Base-by-base conservation (phyloP, 2,888 invertebrate genomes). In the Hydropsyche betteni region DNA sequence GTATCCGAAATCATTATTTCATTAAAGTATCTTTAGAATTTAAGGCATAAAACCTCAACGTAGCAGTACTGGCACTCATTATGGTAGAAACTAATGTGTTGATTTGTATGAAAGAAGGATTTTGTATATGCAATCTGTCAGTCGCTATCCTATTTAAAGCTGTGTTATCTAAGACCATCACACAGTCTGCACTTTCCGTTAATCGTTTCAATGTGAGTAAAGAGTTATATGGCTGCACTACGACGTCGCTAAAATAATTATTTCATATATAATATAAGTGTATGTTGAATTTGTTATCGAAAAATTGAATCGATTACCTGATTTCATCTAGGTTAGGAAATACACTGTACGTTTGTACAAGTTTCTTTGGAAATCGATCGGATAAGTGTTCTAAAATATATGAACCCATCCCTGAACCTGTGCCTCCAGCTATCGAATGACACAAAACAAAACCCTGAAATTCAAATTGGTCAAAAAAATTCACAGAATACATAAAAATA, bases 371-470 rank as follows among this genome's bases (percentile, higher is more conserved):
- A 85, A 97, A 99, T 80, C 97, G 92, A 83, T 97, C 96, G 0
- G 95, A 93, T 0, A 97, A 87, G 78, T 93, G 93, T 84, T 97
- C 96, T 79, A 97, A 86, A 80, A 97, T 93, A 83, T 95, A 97
- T 0, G 99, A 99, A 4, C 99, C 99, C 94, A 99, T 96, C 16
- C 99, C 99, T 0, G 98, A 99, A 0, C 99, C 99, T 5, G 99
- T 99, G 74, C 99, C 99, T 68, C 99, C 99, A 71, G 99, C 99
- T 84, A 99, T 99, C 5, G 98, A 99, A 86, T 99, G 99, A 81
- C 99, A 99, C 74, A 99, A 86, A 36, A 99, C 96, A 87, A 99
- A 99, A 1, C 99, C 99, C 92, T 94, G 83, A 36, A 84, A 84
- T 76, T 79, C 50, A 68, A 71, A 75, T 4, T 4, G 55, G 14